A percentile compares a stretch with the other conserved stretches of the same genome.
Evolutionary conservation across 2,113 vertebrate genomes (phyloP).

Genomic region (Dasyurus viverrinus): DNA sequence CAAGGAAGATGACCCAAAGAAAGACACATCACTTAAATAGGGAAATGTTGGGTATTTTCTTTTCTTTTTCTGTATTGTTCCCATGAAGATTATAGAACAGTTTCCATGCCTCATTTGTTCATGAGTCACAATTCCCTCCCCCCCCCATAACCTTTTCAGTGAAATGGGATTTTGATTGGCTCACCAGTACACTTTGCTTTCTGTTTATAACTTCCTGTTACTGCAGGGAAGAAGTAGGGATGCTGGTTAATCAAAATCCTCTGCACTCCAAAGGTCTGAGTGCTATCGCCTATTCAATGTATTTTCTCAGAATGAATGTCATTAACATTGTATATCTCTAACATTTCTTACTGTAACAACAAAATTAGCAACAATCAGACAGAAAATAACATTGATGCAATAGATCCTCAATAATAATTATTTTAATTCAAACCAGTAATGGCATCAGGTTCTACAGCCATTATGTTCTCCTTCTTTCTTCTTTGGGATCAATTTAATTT

Average conservation of each 20-base stretch:
- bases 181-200: constrained; percentile 53
- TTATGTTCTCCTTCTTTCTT: neutral
- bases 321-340: constrained; percentile 74
- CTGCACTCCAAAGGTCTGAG: constrained; percentile 79
- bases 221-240: constrained; percentile 70
- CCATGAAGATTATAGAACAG: rapidly evolving
- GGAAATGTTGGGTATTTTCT: neutral
- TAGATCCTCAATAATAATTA: constrained; percentile 63
- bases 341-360: constrained; percentile 39
- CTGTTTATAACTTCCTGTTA: constrained; percentile 59
- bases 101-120: neutral
- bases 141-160: constrained; percentile 55
- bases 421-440: constrained; percentile 77
- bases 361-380: constrained; percentile 58
- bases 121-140: neutral
- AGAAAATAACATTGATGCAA: constrained; percentile 66
- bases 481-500: neutral
- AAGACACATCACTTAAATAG: neutral
- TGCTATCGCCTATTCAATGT: constrained; percentile 56
- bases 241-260: constrained; percentile 80
- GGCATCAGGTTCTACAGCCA: constrained; percentile 30
- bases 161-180: constrained; percentile 57
- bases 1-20: neutral
- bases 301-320: constrained; percentile 66
- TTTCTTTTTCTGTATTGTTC: neutral